A percentile compares a stretch with the other conserved stretches of the same genome.
Evolutionary conservation across 2,888 invertebrate genomes (phyloP).

Genomic region (Cybosia mesomella): DNA sequence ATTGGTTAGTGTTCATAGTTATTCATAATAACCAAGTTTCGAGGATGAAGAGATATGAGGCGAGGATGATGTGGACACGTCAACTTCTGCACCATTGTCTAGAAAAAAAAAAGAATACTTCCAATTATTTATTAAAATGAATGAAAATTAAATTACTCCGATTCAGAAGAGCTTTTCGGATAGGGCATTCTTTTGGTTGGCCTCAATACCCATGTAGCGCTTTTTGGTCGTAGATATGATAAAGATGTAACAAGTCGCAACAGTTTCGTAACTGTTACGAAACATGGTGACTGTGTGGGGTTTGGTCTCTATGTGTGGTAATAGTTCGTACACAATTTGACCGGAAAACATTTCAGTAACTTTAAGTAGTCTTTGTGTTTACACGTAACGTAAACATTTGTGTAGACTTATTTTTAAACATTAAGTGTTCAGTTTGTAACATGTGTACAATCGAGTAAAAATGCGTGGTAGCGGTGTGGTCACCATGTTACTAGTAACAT

Average conservation of each 20-base stretch:
- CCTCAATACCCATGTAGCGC: neutral
- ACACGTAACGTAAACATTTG: constrained; percentile 11
- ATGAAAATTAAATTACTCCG: too few relatives aligned
- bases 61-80: too few relatives aligned
- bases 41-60: too few relatives aligned
- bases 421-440: constrained; percentile 11
- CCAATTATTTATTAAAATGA: too few relatives aligned
- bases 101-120: too few relatives aligned
- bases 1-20: too few relatives aligned
- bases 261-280: constrained; percentile 15
- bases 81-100: too few relatives aligned
- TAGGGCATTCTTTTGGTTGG: too few relatives aligned
- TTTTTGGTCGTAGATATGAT: constrained; percentile 11
- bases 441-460: constrained; percentile 12
- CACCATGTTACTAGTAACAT: constrained; percentile 12
- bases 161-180: too few relatives aligned
- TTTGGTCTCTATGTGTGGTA: constrained; percentile 12
- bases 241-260: constrained; percentile 9
- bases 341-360: constrained; percentile 13
- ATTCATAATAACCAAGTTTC: too few relatives aligned
- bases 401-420: constrained; percentile 13
- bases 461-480: constrained; percentile 9
- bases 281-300: constrained; percentile 15
- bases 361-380: constrained; percentile 8
- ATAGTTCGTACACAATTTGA: constrained; percentile 9